These are phyloP conservation scores for Leptodactylus fallax DNA, from an alignment of 2,797 vertebrate genomes.

Conservation along the genomic window DNA sequence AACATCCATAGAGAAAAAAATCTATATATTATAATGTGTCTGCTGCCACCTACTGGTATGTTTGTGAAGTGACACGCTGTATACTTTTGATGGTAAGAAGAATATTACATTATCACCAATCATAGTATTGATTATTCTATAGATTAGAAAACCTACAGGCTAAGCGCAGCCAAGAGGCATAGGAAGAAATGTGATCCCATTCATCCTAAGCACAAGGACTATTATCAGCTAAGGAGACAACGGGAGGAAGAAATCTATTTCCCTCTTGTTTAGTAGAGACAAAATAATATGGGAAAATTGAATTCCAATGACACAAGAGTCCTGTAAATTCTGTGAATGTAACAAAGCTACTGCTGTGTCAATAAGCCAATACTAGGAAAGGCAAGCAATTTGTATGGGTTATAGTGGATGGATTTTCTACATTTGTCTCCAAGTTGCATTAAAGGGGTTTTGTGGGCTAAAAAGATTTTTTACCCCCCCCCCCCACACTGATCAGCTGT, in stretches of 20 bases:
- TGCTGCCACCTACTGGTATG: constrained; percentile 21
- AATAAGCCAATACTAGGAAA: not conserved
- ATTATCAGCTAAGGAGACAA: not conserved
- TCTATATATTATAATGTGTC: not conserved
- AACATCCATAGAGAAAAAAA: not conserved
- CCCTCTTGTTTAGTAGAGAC: not conserved
- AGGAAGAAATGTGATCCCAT: constrained; percentile 6
- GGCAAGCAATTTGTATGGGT: too few relatives aligned
- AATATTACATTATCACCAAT: constrained; percentile 34
- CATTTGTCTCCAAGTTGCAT: too few relatives aligned
- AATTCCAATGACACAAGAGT: not conserved
- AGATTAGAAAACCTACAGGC: not conserved
- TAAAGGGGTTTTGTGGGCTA: too few relatives aligned
- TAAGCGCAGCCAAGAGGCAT: not conserved
- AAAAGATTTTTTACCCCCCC: too few relatives aligned
- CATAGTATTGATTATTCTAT: constrained; percentile 26
- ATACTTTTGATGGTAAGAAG: not conserved
- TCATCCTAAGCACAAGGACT: not conserved
- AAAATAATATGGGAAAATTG: not conserved
- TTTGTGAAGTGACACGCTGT: not conserved
- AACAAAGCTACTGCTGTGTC: too few relatives aligned
- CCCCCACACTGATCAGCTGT: too few relatives aligned
- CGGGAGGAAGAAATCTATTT: constrained; percentile 23
- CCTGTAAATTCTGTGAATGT: not conserved
- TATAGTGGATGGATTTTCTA: too few relatives aligned